Evolutionary conservation across 2,797 vertebrate genomes (phyloP), one percentile per base, ranked within the genome.

Genomic region (Cossypha niveicapilla): DNA sequence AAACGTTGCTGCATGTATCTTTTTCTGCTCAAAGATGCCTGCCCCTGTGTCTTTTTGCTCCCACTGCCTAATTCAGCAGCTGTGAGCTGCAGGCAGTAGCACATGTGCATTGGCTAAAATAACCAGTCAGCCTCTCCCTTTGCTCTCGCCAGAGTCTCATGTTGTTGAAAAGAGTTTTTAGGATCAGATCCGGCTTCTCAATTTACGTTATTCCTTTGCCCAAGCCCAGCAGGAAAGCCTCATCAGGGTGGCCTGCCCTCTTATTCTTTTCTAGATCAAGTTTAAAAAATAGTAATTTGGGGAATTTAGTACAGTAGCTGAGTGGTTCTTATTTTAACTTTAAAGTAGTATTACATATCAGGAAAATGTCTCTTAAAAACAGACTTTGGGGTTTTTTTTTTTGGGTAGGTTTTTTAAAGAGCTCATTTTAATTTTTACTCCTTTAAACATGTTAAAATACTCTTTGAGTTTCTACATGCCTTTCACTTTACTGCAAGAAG

Each of bases 61-160:
- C 67, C 39, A 27, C 42, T 74, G 74, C 83, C 80, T 71, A 77
- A 67, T 77, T 94, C 81, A 65, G 94, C 94, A 96, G 93, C 95
- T 95, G 95, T 83, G 92, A 86, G 72, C 92, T 93, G 86, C 90
- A 89, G 72, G 92, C 95, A 92, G 68, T 23, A 95, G 81, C 90
- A 87, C 92, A 94, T 84, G 75, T 95, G 94, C 81, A 37, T 87
- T 95, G 95, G 95, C 88, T 94, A 94, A 96, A 95, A 96, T 94
- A 95, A 88, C 88, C 65, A 80, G n/a, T 61, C 78, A 77, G 84
- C 32, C 88, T 93, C 74, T 80, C 75, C 86, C 65, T 91, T 87
- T 65, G 81, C 93, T 96, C 39, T 77, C 85, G 88, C 92, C 93
- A 93, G 86, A 63, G 88, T 77, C 93, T 94, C 88, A 71, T 83